phyloP scores from a whole-genome alignment of 2,888 invertebrate species.

The Noctua fimbriata region DNA sequence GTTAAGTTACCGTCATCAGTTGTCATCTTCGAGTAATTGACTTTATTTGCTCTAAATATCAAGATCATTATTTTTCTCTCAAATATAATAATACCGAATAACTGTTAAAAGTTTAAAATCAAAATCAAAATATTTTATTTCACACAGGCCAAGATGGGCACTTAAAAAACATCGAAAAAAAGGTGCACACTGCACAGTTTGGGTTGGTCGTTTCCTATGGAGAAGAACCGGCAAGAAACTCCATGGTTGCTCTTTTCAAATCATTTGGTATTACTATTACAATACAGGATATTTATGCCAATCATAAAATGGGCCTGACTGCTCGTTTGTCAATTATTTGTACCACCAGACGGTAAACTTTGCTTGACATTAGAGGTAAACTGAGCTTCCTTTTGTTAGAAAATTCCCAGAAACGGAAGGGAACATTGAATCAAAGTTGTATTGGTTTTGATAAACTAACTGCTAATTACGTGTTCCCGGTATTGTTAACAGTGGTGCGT shows the following conservation, averaged over 20 bases:
- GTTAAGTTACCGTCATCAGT: neutral
- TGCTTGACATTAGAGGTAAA: neutral
- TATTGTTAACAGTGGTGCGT: neutral
- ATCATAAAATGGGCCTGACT: neutral
- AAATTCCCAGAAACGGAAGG: neutral
- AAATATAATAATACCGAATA: neutral
- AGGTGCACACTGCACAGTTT: no score
- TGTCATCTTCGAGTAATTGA: neutral
- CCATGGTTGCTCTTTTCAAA: no score
- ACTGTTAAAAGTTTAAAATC: no score
- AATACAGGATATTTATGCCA: no score
- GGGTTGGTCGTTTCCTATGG: no score
- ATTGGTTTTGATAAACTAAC: neutral
- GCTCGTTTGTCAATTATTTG: neutral
- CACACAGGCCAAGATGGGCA: no score
- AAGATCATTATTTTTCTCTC: neutral
- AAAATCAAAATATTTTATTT: no score
- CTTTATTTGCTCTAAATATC: neutral
- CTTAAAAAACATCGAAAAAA: no score
- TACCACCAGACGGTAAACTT: no score
- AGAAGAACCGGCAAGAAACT: no score
- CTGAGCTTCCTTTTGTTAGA: neutral
- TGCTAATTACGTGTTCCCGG: neutral
- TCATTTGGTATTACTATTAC: no score
- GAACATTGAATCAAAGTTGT: neutral